Base-by-base conservation (phyloP, 35 echinoderm and acorn worm species). In the Heliocidaris tuberculata region DNA sequence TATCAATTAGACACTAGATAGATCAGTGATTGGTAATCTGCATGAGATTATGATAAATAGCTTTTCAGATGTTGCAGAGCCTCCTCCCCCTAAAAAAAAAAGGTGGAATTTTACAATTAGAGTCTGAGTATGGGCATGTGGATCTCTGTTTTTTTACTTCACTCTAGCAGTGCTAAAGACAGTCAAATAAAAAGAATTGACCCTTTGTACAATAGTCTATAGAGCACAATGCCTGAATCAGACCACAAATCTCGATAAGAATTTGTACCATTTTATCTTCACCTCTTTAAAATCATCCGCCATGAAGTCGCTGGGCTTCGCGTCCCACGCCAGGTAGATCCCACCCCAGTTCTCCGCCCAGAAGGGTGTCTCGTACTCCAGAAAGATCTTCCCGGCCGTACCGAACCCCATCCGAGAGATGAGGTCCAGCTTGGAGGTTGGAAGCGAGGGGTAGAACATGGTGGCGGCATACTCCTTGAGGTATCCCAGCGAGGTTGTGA, bases 321-420 rank as follows among this genome's bases (percentile, higher is more conserved):
- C 61, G 88, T 96, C 95, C 96, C 96, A 97, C 48, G 96, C 52
- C 29, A 96, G 56, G 6, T 59, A 86, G 30, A 97, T 48, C 10
- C 96, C 85, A 31, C 85, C 88, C 87, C 95, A 97, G 61, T 93
- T 50, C 17, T 88, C 24, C 0, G 87, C 27, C 96, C 96, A 97
- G 85, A 97, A 97, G 50, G 95, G 95, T 35, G 65, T 60, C 24
- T 96, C 50, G 48, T 94, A 97, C 59, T 95, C 85, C 85, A 97
- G 30, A 10, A 50, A 90, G 30, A 97, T 91, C 85, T 97, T 97
- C 49, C 87, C 94, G 0, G 95, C 93, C 16, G 86, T 88, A 60
- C 95, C 95, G 31, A 96, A 97, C 31, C 96, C 96, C 86, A 97
- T 56, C 21, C 93, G 85, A 56, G 90, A 48, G 48, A 97, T 97